Conservation (phyloP, 2,113 vertebrate genomes). For the Dicrurus megarhynchus region DNA sequence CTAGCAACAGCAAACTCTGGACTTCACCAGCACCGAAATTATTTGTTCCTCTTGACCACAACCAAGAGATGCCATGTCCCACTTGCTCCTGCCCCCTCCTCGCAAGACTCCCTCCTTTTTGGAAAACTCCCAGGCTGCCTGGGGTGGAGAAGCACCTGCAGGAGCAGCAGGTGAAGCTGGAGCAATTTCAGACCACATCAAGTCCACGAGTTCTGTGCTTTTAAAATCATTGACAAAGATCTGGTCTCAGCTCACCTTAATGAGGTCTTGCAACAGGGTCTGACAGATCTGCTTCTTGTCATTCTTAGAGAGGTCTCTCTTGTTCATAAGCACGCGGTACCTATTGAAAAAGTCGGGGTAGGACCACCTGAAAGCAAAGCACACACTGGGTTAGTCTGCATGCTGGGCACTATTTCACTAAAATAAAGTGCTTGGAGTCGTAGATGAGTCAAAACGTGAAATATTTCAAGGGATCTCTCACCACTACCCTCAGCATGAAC, state of each 20-base stretch:
- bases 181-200: neutral
- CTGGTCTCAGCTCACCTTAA: slow-evolving; percentile 79
- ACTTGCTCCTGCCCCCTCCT: neutral
- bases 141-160: neutral
- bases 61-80: neutral
- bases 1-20: neutral
- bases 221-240: neutral
- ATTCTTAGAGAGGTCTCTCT: slow-evolving; percentile 72
- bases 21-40: neutral
- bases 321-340: slow-evolving; percentile 88
- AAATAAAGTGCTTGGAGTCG: neutral
- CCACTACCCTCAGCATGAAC: neutral
- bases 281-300: slow-evolving; percentile 88
- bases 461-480: neutral
- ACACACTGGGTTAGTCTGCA: neutral
- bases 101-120: neutral
- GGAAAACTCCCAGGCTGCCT: neutral
- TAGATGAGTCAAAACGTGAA: accelerated
- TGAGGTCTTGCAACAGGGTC: slow-evolving; percentile 82
- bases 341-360: slow-evolving; percentile 92
- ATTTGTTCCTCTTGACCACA: neutral
- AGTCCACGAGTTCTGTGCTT: accelerated
- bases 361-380: slow-evolving; percentile 84
- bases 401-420: too few relatives aligned
- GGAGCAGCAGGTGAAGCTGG: neutral